Evolutionary conservation across 2,113 vertebrate genomes (phyloP), one percentile per base, ranked within the genome.

Genomic region (Brachyistius frenatus): DNA sequence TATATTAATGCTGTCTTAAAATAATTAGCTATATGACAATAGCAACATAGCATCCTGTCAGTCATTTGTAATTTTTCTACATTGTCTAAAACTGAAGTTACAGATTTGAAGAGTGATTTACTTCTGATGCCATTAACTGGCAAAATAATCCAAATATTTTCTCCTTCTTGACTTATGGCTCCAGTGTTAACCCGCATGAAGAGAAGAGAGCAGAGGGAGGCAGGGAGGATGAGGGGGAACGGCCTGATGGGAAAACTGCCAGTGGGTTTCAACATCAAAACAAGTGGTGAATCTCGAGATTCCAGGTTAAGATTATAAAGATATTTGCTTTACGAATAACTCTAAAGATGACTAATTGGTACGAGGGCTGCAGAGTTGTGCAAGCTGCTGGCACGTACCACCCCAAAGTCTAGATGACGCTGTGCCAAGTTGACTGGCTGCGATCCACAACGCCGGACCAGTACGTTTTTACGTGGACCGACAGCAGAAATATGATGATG

Each of bases 241-340:
- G 11, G 67, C 6, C 58, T 57, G 64, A 58, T 16, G 47, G 74
- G 75, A 88, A 54, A 9, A 5, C 65, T 36, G 78, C 80, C 76
- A 77, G 61, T 57, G 41, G 13, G 50, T 84, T 77, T 88, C 49
- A 72, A 80, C 60, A 83, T 82, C 65, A 77, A 83, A 86, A 85
- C 69, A 78, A 30, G 32, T 7, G 39, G 41, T 50, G 52, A 66
- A 67, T 66, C n/a, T 73, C 23, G 5, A 61, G 72, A 78, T 78
- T 81, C 54, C 33, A 15, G 4, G 4, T 54, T n/a, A 52, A 15
- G 76, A 76, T 82, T 79, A 57, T 75, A 49, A 65, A 73, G 62
- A 76, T 71, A 64, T 81, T 14, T 54, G 71, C 62, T 76, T 61
- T 68, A 7, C 66, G 16, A 53, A 80, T 81, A 55, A 67, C 41